phyloP scores from a whole-genome alignment of 2,888 invertebrate species.

The Augochlorella aurata region DNA sequence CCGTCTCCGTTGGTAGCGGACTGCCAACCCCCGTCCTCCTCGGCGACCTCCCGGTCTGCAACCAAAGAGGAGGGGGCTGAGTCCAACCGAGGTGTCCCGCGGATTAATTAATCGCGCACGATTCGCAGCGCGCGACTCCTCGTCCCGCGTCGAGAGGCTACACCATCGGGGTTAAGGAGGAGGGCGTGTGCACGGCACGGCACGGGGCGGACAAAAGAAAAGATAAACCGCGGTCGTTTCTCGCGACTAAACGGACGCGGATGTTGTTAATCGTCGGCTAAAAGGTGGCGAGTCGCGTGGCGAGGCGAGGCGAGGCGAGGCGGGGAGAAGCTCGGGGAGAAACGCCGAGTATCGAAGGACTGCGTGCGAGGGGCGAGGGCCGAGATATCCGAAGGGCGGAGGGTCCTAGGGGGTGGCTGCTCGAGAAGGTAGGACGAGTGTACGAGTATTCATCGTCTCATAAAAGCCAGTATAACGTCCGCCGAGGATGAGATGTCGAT shows the following conservation, averaged over 20 bases:
- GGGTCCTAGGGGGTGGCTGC: slow-evolving; percentile 19
- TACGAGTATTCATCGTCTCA: slow-evolving; percentile 66
- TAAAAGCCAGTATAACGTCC: slow-evolving; percentile 75
- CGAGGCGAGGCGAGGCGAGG: too few species aligned
- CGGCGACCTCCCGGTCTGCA: slow-evolving; percentile 82
- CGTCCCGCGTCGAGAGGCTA: slow-evolving; percentile 14
- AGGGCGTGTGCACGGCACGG: too few species aligned
- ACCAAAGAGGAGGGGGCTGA: slow-evolving; percentile 82
- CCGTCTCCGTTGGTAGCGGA: slow-evolving; percentile 74
- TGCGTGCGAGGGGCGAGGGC: too few species aligned
- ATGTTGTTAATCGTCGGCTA: slow-evolving; percentile 44
- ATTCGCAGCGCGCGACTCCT: slow-evolving; percentile 1
- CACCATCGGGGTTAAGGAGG: not conserved
- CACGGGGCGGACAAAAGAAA: not conserved
- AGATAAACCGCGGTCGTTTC: slow-evolving; percentile 14
- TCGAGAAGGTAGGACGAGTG: slow-evolving; percentile 50
- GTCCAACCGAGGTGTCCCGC: slow-evolving; percentile 74
- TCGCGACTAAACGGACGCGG: slow-evolving; percentile 46
- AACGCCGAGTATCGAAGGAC: too few species aligned
- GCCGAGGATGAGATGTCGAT: slow-evolving; percentile 76
- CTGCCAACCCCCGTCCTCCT: slow-evolving; percentile 81
- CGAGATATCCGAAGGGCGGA: slow-evolving; percentile 25
- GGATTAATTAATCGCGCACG: slow-evolving; percentile 44
- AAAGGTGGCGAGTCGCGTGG: not conserved
- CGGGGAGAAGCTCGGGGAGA: too few species aligned